Evolutionary conservation across 1,140 invertebrate genomes (phyloP).

Genomic region (Diabrotica undecimpunctata): DNA sequence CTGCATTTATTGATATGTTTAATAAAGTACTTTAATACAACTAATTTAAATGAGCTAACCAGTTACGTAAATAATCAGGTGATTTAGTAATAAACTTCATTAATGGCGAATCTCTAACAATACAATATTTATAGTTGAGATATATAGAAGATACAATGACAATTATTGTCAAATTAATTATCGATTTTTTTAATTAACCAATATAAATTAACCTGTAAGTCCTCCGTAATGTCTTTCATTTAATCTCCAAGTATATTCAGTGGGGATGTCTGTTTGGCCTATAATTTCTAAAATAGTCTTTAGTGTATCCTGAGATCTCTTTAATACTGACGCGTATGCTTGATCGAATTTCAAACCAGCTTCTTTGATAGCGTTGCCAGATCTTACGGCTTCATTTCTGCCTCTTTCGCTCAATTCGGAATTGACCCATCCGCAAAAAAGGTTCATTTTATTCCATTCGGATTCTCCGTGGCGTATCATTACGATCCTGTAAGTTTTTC

Average conservation of each 20-base stretch:
- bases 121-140: no score
- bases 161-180: no score
- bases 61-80: no score
- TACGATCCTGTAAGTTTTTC: constrained; percentile 28
- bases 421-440: constrained; percentile 72
- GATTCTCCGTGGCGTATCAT: constrained; percentile 73
- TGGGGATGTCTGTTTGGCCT: constrained; percentile 55
- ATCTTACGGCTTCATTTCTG: constrained; percentile 61
- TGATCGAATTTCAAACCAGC: constrained; percentile 66
- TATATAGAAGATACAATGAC: no score
- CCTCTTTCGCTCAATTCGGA: constrained; percentile 56
- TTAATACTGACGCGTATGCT: constrained; percentile 65
- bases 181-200: no score
- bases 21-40: no score
- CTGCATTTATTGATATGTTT: no score
- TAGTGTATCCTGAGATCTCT: constrained; percentile 62
- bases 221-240: constrained; percentile 74
- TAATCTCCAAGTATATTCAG: constrained; percentile 61
- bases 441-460: constrained; percentile 68
- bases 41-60: no score
- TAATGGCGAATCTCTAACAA: no score
- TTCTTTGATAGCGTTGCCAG: constrained; percentile 67
- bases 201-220: constrained; percentile 49
- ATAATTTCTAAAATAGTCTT: constrained; percentile 59
- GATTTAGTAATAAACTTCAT: no score